A percentile compares a stretch with the other conserved stretches of the same genome.
Evolutionary conservation across 2,888 invertebrate species (phyloP).

Genomic region (Rhorus exstirpatorius): DNA sequence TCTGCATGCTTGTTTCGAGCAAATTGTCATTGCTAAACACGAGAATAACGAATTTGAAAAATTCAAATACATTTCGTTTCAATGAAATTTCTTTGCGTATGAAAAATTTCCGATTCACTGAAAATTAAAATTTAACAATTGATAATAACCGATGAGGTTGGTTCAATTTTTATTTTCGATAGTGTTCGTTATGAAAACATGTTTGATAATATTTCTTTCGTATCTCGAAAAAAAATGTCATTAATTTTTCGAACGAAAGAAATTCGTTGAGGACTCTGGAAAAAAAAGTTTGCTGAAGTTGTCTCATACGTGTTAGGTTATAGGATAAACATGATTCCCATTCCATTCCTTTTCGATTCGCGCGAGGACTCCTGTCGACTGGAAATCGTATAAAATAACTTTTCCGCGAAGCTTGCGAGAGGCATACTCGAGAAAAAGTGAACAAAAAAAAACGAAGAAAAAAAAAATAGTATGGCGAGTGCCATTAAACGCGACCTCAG

Average conservation of each 20-base stretch:
- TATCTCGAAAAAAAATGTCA: neutral
- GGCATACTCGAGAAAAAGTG: neutral
- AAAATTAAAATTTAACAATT: too few species aligned
- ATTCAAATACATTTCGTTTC: too few species aligned
- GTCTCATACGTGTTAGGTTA: neutral
- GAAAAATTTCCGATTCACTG: too few species aligned
- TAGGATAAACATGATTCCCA: conserved; percentile 14
- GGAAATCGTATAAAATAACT: conserved; percentile 52
- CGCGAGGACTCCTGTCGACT: conserved; percentile 29
- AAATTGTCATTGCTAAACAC: neutral
- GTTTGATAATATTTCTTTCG: too few species aligned
- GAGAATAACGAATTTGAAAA: conserved; percentile 1
- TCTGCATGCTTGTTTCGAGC: neutral
- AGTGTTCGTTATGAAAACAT: neutral
- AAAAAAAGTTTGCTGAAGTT: conserved; percentile 19
- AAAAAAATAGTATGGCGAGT: conserved; percentile 38
- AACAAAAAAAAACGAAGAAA: conserved; percentile 28
- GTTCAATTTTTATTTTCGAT: neutral
- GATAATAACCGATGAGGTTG: too few species aligned
- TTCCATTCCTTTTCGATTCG: conserved; percentile 34
- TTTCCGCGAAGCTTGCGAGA: conserved; percentile 22
- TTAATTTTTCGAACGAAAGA: neutral
- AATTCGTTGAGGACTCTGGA: neutral
- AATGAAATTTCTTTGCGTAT: too few species aligned
- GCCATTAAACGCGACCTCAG: conserved; percentile 56